Conservation (phyloP, 2,113 vertebrate genomes). For the Manacus vitellinus region DNA sequence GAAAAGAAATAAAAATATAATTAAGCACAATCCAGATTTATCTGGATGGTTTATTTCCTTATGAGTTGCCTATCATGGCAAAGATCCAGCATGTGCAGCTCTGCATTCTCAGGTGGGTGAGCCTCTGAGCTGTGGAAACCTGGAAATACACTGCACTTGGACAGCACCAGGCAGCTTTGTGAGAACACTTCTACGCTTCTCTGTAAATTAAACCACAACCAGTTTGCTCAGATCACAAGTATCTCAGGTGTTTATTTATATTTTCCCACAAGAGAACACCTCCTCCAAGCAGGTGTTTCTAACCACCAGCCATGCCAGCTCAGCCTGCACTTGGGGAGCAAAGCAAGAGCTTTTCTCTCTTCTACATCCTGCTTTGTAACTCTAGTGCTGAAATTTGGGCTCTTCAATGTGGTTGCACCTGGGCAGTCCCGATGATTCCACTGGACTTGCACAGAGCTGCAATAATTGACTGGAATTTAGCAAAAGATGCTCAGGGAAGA, state of each 20-base stretch:
- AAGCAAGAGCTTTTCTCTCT: background rate
- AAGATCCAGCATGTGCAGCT: background rate
- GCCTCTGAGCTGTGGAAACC: background rate
- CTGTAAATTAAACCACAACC: background rate
- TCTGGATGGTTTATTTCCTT: background rate
- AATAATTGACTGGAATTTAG: background rate
- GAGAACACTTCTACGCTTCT: background rate
- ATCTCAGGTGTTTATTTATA: background rate
- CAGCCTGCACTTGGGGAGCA: background rate
- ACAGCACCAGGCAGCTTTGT: background rate
- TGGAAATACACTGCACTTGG: background rate
- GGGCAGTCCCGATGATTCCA: background rate
- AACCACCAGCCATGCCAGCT: background rate
- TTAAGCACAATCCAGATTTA: background rate
- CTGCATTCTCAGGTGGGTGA: background rate
- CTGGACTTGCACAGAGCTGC: background rate
- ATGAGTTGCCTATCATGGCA: background rate
- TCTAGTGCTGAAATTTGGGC: background rate
- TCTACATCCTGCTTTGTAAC: background rate
- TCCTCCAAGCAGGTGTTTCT: constrained; percentile 11
- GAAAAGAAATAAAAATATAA: background rate
- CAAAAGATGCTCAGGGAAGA: background rate
- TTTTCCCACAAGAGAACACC: background rate
- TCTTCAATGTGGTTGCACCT: background rate
- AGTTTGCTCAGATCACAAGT: background rate